Percentiles rank a stretch among this genome's conserved stretches.
These are phyloP conservation scores for Timema cristinae DNA, from an alignment of 2,888 invertebrate genomes.

Conservation along the genomic window DNA sequence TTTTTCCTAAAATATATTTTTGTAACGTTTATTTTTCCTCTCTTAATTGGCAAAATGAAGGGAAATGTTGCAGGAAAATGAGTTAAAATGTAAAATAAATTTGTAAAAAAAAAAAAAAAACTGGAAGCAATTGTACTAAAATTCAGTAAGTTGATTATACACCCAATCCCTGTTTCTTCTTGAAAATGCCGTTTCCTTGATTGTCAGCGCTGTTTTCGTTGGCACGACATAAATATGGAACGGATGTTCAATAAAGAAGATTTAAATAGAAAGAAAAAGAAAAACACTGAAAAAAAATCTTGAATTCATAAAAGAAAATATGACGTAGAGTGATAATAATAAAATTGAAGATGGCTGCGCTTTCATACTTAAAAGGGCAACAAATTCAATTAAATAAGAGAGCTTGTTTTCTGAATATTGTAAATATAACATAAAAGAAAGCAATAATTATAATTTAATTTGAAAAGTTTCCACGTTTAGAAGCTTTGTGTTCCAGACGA, in stretches of 20 bases:
- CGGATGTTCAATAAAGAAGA: constrained; percentile 25
- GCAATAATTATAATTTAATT: no score
- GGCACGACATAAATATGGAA: constrained; percentile 18
- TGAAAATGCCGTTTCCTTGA: constrained; percentile 15
- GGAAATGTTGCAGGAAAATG: no score
- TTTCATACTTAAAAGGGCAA: background rate
- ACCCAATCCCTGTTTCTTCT: background rate
- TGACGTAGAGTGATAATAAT: constrained; percentile 14
- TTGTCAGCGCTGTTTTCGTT: constrained; percentile 18
- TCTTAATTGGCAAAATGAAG: background rate
- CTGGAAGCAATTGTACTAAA: constrained; percentile 14
- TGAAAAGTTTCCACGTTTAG: no score
- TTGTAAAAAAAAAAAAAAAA: constrained; percentile 8
- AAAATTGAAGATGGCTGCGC: constrained; percentile 14
- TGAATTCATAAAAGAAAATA: constrained; percentile 11
- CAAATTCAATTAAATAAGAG: constrained; percentile 3
- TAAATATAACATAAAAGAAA: no score
- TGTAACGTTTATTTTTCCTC: background rate
- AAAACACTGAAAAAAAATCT: background rate
- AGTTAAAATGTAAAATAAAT: background rate
- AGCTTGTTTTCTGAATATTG: constrained; percentile 7
- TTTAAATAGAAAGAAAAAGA: constrained; percentile 19
- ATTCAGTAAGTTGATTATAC: constrained; percentile 11
- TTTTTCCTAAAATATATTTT: background rate
- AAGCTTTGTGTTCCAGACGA: no score